Evolutionary conservation across 2,888 invertebrate species (phyloP).

Genomic region (Lasius platythorax): DNA sequence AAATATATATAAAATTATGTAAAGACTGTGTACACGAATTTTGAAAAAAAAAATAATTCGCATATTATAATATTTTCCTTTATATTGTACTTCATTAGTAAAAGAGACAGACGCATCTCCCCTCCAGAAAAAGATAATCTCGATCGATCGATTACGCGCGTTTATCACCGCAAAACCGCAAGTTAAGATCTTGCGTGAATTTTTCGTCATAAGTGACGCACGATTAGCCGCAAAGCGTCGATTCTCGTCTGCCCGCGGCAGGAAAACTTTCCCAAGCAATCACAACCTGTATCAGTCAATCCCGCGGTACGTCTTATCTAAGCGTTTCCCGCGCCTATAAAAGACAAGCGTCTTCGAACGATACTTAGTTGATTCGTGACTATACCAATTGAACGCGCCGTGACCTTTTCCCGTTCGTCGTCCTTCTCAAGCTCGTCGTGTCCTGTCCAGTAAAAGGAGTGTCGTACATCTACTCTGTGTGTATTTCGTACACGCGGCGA

Average conservation of each 20-base stretch:
- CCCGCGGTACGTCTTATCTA: slow-evolving; percentile 62
- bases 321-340: slow-evolving; percentile 74
- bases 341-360: slow-evolving; percentile 76
- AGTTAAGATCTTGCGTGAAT: neutral
- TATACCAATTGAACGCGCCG: slow-evolving; percentile 37
- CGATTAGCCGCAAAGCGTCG: neutral
- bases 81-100: neutral
- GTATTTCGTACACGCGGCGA: neutral
- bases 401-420: neutral
- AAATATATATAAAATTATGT: neutral
- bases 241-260: neutral
- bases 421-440: neutral
- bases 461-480: neutral
- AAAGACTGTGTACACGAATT: neutral
- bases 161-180: neutral
- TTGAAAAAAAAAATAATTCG: neutral
- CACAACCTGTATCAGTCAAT: slow-evolving; percentile 39
- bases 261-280: neutral
- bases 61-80: neutral
- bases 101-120: neutral
- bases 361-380: slow-evolving; percentile 75
- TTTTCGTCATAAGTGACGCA: slow-evolving; percentile 3
- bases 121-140: neutral
- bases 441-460: neutral
- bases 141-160: neutral